These are phyloP conservation scores for Tachysurus fulvidraco DNA, from an alignment of 2,113 vertebrate genomes.

Conservation along the genomic window DNA sequence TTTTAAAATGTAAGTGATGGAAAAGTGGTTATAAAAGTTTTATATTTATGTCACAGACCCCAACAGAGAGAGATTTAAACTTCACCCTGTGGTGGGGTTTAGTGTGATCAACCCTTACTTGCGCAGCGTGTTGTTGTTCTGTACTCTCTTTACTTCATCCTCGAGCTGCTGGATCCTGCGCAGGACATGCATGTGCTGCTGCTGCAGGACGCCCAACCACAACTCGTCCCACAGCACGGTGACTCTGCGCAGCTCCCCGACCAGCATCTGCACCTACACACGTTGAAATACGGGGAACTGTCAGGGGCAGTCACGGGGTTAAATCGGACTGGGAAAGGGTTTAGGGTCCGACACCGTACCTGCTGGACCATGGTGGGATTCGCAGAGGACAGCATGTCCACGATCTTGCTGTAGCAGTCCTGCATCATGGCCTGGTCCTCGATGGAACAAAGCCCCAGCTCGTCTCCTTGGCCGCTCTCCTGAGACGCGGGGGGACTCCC, in stretches of 20 bases:
- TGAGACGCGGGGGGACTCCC: slow-evolving; percentile 81
- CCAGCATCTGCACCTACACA: slow-evolving; percentile 91
- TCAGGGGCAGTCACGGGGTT: neutral
- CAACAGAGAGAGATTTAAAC: neutral
- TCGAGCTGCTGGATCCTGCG: slow-evolving; percentile 93
- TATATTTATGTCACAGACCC: no score
- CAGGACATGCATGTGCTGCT: slow-evolving; percentile 96
- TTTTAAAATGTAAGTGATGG: neutral
- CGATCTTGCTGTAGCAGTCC: slow-evolving; percentile 98
- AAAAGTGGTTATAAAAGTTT: no score
- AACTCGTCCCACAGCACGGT: slow-evolving; percentile 97
- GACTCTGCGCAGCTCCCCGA: slow-evolving; percentile 93
- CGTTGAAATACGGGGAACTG: no score
- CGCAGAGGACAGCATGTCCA: slow-evolving; percentile 91
- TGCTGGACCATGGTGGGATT: slow-evolving; percentile 98
- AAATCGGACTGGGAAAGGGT: no score
- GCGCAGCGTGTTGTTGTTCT: slow-evolving; percentile 93
- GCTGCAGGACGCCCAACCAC: slow-evolving; percentile 92
- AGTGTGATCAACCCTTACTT: slow-evolving; percentile 76
- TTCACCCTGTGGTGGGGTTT: neutral
- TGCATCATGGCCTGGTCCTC: slow-evolving; percentile 99
- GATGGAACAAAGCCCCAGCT: slow-evolving; percentile 83
- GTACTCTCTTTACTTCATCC: slow-evolving; percentile 96
- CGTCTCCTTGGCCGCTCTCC: slow-evolving; percentile 81
- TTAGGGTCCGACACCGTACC: slow-evolving; percentile 68